Evolutionary conservation across 64 coral and sea anemone genomes (phyloP), one percentile per base, ranked within the genome.

Genomic region (Stichodactyla mertensii): DNA sequence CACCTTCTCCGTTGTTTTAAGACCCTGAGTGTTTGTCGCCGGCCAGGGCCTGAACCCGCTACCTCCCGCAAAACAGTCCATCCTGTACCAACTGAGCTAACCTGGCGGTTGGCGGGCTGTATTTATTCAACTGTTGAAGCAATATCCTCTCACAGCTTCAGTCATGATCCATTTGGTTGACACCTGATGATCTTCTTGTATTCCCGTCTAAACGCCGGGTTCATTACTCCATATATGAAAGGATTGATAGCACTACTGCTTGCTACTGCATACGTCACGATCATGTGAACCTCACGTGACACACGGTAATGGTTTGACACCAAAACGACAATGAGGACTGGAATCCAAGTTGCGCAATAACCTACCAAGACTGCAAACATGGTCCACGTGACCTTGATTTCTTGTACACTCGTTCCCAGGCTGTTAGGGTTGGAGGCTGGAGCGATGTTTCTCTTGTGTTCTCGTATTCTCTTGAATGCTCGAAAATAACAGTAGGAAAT

Each of bases 261-360:
- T 24, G 31, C n/a, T 61, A 0, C 20, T 77, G 71, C 71, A 45
- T 77, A 77, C 31, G 71, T 77, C 59, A 77, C 71, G 6, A 77
- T 77, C 71, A 77, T 77, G n/a, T 77, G 71, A 36, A 24, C 71
- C n/a, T 77, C 71, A 77, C 71, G 71, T 27, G 71, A n/a, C n/a
- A 77, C 31, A 77, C 71, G 71, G 2, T 16, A n/a, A 77, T 77
- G 10, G 71, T 4, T 77, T 24, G 31, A 45, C 71, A 77, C 71
- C 71, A 77, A 77, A 11, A 24, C n/a, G 36, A 77, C n/a, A 24
- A 45, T 10, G 31, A 77, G 10, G 31, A 77, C n/a, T 77, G 71
- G 71, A 77, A 77, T 77, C 71, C 71, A 77, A 13, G 71, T 77
- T 45, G 13, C n/a, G 13, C 71, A 77, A 45, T 77, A 77, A 13